Conservation (phyloP, 2,888 invertebrate species). For the Digitonthophagus gazella region DNA sequence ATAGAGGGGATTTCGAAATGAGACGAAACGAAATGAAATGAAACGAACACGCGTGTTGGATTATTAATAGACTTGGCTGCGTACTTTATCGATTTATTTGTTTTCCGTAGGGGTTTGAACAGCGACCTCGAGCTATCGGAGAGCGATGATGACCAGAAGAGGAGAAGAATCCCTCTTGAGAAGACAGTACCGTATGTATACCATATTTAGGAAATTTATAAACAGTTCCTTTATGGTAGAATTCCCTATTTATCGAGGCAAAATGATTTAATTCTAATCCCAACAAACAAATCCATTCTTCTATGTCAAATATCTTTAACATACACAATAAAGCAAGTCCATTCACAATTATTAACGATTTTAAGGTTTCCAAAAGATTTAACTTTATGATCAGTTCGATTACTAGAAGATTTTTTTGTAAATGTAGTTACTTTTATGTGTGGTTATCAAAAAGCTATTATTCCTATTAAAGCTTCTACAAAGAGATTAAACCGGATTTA, state of each 20-base stretch:
- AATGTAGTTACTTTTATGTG: conserved; percentile 59
- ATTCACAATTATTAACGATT: conserved; percentile 68
- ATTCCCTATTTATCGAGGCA: conserved; percentile 16
- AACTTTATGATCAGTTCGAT: conserved; percentile 70
- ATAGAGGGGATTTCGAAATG: neutral
- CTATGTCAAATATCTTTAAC: conserved; percentile 67
- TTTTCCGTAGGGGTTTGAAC: conserved; percentile 6
- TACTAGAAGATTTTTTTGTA: conserved; percentile 57
- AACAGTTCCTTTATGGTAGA: no score
- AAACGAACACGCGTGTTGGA: neutral
- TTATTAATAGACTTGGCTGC: neutral
- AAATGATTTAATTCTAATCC: no score
- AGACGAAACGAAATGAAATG: neutral
- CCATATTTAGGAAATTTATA: neutral
- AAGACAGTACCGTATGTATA: conserved; percentile 16
- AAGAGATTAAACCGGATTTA: conserved; percentile 63
- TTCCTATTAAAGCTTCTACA: conserved; percentile 74
- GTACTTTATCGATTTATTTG: neutral
- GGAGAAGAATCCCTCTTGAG: conserved; percentile 30
- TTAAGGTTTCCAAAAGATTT: conserved; percentile 74
- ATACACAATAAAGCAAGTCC: conserved; percentile 73
- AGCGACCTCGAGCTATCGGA: conserved; percentile 68
- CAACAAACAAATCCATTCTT: no score
- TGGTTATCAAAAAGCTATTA: conserved; percentile 64
- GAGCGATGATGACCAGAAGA: conserved; percentile 68